These are phyloP conservation scores for Hipposideros armiger DNA, from an alignment of 2,113 vertebrate species.

Conservation along the genomic window DNA sequence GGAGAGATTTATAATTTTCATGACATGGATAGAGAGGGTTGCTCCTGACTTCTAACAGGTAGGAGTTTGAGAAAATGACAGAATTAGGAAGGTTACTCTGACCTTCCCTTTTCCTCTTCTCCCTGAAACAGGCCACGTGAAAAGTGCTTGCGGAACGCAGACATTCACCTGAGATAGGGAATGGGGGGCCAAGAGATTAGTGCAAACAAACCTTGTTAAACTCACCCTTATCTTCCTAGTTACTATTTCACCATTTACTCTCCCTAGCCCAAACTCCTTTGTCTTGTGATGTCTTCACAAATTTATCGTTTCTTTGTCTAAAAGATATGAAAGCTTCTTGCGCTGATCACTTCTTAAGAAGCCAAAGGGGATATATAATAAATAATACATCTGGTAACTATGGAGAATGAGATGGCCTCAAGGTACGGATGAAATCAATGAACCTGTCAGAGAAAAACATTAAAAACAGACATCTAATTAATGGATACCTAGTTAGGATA, in stretches of 20 bases:
- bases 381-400: neutral
- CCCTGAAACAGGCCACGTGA: neutral
- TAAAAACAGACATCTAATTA: neutral
- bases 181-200: neutral
- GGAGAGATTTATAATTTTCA: neutral
- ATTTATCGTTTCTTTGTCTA: neutral
- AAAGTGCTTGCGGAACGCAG: neutral
- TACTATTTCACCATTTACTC: neutral
- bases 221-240: neutral
- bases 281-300: neutral
- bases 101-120: neutral
- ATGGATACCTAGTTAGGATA: neutral
- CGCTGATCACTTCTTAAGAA: neutral
- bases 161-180: neutral
- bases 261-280: neutral
- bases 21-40: neutral
- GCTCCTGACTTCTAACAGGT: neutral
- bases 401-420: neutral
- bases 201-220: neutral
- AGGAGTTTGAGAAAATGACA: neutral
- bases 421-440: neutral
- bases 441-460: neutral
- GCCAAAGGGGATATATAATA: neutral
- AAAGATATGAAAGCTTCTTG: neutral
- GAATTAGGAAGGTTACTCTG: neutral